Evolutionary conservation across 2,113 vertebrate genomes (phyloP).

Genomic region (Chiloscyllium plagiosum): DNA sequence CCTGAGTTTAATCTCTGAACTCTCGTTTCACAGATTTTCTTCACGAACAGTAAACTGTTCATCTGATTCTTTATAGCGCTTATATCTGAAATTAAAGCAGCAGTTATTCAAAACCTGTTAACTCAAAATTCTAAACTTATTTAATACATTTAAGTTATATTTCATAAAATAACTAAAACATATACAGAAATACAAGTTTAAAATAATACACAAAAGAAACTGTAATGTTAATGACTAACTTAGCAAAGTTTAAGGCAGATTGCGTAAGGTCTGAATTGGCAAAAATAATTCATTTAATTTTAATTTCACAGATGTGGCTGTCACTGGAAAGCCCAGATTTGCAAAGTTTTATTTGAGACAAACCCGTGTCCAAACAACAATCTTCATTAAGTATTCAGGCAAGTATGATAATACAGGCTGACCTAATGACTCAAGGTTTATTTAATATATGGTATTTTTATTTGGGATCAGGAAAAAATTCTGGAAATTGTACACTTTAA

Average conservation of each 20-base stretch:
- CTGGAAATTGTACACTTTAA: not conserved
- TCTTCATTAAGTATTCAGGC: not conserved
- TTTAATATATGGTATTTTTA: not conserved
- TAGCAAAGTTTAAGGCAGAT: too few species aligned
- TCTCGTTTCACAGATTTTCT: conserved; percentile 97
- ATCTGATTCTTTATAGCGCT: conserved; percentile 99
- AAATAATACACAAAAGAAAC: too few species aligned
- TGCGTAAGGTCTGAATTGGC: too few species aligned
- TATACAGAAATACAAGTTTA: too few species aligned
- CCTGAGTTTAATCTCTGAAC: conserved; percentile 94
- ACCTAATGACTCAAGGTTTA: not conserved
- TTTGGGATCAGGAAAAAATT: not conserved
- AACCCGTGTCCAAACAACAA: not conserved
- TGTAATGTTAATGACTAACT: too few species aligned
- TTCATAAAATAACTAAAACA: not conserved
- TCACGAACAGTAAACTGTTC: conserved; percentile 97
- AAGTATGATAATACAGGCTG: not conserved
- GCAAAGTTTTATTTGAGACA: not conserved
- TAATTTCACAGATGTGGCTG: too few species aligned
- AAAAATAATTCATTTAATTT: too few species aligned
- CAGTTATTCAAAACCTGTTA: not conserved
- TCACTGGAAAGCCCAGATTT: not conserved
- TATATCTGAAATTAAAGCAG: conserved; percentile 73
- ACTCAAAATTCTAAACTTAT: not conserved
- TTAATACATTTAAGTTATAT: not conserved